A percentile compares a stretch with the other conserved stretches of the same genome.
Conservation (phyloP, 2,888 invertebrate species). For the Cybosia mesomella region DNA sequence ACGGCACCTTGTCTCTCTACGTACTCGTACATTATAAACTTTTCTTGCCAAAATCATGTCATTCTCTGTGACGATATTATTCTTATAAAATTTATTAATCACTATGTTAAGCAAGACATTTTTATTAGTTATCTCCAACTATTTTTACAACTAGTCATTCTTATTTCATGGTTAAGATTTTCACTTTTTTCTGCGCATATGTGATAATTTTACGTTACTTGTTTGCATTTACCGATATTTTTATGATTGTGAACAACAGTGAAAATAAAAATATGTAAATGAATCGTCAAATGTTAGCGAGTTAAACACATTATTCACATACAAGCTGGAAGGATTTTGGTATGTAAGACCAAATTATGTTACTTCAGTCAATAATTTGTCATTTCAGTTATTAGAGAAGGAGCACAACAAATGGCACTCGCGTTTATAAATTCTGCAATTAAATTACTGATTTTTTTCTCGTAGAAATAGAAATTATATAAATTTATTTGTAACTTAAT, state of each 20-base stretch:
- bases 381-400: constrained; percentile 52
- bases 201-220: constrained; percentile 57
- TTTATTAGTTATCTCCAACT: constrained; percentile 47
- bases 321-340: constrained; percentile 46
- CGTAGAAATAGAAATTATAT: constrained; percentile 26
- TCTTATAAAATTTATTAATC: constrained; percentile 46
- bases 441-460: constrained; percentile 33
- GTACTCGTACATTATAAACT: constrained; percentile 28
- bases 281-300: constrained; percentile 54
- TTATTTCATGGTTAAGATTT: constrained; percentile 51
- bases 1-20: constrained; percentile 72
- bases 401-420: constrained; percentile 52
- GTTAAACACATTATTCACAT: constrained; percentile 49
- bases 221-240: constrained; percentile 62
- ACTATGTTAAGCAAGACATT: constrained; percentile 31
- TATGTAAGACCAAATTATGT: constrained; percentile 42
- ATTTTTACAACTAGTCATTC: constrained; percentile 66
- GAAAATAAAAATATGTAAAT: constrained; percentile 58
- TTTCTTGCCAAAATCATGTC: constrained; percentile 78
- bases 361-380: constrained; percentile 49
- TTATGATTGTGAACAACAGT: constrained; percentile 35
- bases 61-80: constrained; percentile 55
- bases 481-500: constrained; percentile 19
- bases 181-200: constrained; percentile 51
- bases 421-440: constrained; percentile 35